phyloP scores from a whole-genome alignment of 2,888 invertebrate species.

The Automeris io region DNA sequence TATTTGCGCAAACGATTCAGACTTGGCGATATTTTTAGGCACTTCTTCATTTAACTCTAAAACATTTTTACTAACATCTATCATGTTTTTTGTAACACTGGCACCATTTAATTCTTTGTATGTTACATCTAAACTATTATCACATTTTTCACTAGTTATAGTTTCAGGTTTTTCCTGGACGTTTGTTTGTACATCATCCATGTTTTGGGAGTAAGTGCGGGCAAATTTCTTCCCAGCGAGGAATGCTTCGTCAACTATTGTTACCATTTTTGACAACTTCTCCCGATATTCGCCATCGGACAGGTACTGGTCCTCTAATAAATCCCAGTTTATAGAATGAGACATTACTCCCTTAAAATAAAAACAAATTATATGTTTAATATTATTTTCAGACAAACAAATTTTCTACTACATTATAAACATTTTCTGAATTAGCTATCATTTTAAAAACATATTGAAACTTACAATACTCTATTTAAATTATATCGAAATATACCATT shows the following conservation, averaged over 20 bases:
- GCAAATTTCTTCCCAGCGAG: slow-evolving; percentile 86
- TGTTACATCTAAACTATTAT: slow-evolving; percentile 43
- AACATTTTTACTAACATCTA: slow-evolving; percentile 33
- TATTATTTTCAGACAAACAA: too few relatives aligned
- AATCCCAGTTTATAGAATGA: slow-evolving; percentile 95
- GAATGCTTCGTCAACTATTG: slow-evolving; percentile 84
- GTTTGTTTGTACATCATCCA: slow-evolving; percentile 20
- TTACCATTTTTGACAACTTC: slow-evolving; percentile 91
- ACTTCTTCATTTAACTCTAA: slow-evolving; percentile 34
- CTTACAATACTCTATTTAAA: too few relatives aligned
- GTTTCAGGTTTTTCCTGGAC: slow-evolving; percentile 19
- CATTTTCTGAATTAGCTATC: too few relatives aligned
- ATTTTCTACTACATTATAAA: too few relatives aligned
- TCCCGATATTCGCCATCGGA: slow-evolving; percentile 88
- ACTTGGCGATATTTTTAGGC: slow-evolving; percentile 24
- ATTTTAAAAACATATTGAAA: too few relatives aligned
- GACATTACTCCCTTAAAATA: slow-evolving; percentile 96
- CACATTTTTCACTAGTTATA: slow-evolving; percentile 16
- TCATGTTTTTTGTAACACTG: slow-evolving; percentile 21
- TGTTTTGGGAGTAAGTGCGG: slow-evolving; percentile 71
- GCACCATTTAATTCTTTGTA: slow-evolving; percentile 34
- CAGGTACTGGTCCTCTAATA: slow-evolving; percentile 91
- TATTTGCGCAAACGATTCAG: slow-evolving; percentile 25
- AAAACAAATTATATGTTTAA: too few relatives aligned
- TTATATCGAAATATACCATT: too few relatives aligned